Conservation (phyloP, 1,140 invertebrate species). For the Whitmania pigra region DNA sequence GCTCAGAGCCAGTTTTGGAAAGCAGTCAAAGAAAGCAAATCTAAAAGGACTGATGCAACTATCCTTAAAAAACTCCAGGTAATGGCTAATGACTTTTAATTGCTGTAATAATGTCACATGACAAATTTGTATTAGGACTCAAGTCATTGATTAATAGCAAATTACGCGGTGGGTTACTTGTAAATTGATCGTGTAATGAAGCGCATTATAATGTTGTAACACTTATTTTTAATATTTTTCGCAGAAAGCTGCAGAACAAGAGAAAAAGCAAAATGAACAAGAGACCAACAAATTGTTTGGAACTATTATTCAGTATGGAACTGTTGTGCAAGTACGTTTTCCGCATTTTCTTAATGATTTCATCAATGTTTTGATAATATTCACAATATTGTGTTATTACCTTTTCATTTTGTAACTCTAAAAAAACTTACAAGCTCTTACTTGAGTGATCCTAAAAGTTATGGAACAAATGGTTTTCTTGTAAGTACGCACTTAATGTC, state of each 20-base stretch:
- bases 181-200: background rate
- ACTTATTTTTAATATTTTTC: conserved; percentile 16
- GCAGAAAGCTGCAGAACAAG: conserved; percentile 92
- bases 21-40: conserved; percentile 68
- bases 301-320: conserved; percentile 83
- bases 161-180: background rate
- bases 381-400: background rate
- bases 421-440: too few relatives aligned
- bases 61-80: conserved; percentile 75
- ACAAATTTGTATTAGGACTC: too few relatives aligned
- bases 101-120: too few relatives aligned
- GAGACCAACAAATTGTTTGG: conserved; percentile 91
- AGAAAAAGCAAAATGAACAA: conserved; percentile 92
- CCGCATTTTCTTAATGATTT: conserved; percentile 23
- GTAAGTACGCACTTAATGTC: too few relatives aligned
- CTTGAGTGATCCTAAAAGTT: too few relatives aligned
- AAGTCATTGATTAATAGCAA: background rate
- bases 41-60: conserved; percentile 75
- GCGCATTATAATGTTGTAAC: background rate
- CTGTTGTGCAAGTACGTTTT: conserved; percentile 66
- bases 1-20: conserved; percentile 99
- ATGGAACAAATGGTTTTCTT: too few relatives aligned
- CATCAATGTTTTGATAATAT: background rate
- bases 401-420: background rate
- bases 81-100: conserved; percentile 23